Base-by-base conservation (phyloP, 2,797 vertebrate species). In the Gymnodraco acuticeps region DNA sequence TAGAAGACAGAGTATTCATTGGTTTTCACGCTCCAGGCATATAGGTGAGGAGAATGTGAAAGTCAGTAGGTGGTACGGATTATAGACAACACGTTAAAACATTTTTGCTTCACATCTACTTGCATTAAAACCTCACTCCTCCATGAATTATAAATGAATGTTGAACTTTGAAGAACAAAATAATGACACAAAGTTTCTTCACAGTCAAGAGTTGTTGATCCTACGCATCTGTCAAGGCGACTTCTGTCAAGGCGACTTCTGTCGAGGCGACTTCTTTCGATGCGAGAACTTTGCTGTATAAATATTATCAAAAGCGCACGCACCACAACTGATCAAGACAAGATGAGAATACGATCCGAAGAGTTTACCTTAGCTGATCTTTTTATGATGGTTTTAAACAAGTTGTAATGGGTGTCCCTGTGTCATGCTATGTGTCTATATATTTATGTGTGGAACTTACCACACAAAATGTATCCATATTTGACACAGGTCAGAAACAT, bases 121-220 rank as follows among this genome's bases (percentile, higher is more conserved):
- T 58, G 19, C 51, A 77, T 62, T 64, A 63, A 61, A 66, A 31
- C 11, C 52, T 61, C 46, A 31, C 2, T 48, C 23, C 0, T 43
- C 23, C 52, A 46, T 78, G 20, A 42, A 64, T 66, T 47, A 69
- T 64, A 13, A 12, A 63, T 12, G 10, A 47, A 19, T 20, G 53
- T 74, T 65, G 58, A 69, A 74, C 58, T 77, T 64, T 46, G 38
- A 80, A 78, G 17, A 63, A 51, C 10, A 27, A 62, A 67, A 65
- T 14, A 53, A 27, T 42, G 4, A 4, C 17, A 16, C 48, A 67
- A 0, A 23, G 15, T 16, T 60, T 75, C 38, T 48, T 62, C 42
- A 47, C 7, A 50, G 43, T 13, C n/a, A 9, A 64, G 47, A 10
- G 46, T 42, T 42, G 3, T 64, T 17, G n/a, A 80, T 62, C 62